phyloP scores from a whole-genome alignment of 2,113 vertebrate species.

The Apistogramma diplotaenia region DNA sequence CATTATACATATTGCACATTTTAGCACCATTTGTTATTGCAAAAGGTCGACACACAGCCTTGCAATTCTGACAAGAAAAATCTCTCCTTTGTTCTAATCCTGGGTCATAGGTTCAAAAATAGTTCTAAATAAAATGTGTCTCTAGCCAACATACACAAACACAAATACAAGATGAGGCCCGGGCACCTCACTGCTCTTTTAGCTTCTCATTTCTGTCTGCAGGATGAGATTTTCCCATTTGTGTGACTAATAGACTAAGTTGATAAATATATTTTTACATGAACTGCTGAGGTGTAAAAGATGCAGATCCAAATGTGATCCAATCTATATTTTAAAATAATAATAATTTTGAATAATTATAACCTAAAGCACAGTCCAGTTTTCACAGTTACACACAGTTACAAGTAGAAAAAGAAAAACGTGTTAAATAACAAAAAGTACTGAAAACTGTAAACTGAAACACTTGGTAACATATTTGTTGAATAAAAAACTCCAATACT shows the following conservation, averaged over 20 bases:
- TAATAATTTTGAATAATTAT: background rate
- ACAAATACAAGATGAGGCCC: background rate
- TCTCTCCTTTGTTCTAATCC: background rate
- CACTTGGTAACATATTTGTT: too few relatives aligned
- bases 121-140: background rate
- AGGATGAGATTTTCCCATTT: slow-evolving; percentile 16
- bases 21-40: background rate
- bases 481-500: too few relatives aligned
- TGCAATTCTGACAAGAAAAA: background rate
- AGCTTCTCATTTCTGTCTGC: slow-evolving; percentile 20
- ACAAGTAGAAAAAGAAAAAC: background rate
- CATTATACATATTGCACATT: background rate
- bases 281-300: background rate
- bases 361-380: background rate
- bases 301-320: background rate
- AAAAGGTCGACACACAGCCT: background rate
- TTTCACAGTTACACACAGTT: background rate
- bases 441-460: background rate
- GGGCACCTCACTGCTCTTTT: background rate
- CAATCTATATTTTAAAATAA: background rate
- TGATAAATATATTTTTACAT: background rate
- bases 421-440: background rate
- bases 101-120: background rate
- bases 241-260: background rate
- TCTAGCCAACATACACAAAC: background rate